Percentiles rank a stretch among this genome's conserved stretches.
phyloP scores from a whole-genome alignment of 2,888 invertebrate genomes.

The Oscheius sp. region DNA sequence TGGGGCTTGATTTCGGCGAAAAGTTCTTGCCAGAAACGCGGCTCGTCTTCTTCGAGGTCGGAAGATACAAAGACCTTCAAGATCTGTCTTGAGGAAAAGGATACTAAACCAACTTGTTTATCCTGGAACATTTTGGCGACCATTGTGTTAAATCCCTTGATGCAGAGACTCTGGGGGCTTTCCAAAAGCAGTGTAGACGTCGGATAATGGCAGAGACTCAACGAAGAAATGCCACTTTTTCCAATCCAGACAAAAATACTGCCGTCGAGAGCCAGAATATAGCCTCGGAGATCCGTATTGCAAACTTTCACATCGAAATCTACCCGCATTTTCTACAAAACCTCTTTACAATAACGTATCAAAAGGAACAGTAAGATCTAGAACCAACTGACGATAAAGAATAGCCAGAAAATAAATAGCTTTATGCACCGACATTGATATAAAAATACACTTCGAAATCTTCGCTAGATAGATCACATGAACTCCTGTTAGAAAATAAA shows the following conservation, averaged over 20 bases:
- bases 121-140: conserved; percentile 27
- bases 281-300: conserved; percentile 42
- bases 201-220: conserved; percentile 50
- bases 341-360: not conserved
- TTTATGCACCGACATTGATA: conserved; percentile 22
- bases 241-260: conserved; percentile 57
- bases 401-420: conserved; percentile 2
- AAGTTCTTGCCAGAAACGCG: conserved; percentile 46
- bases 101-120: conserved; percentile 24
- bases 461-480: conserved; percentile 19
- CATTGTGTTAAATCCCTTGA: conserved; percentile 21
- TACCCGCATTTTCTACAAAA: conserved; percentile 15
- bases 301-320: conserved; percentile 38
- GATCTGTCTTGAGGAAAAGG: not conserved
- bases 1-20: conserved; percentile 41
- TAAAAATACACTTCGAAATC: conserved; percentile 10
- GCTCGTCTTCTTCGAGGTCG: conserved; percentile 52
- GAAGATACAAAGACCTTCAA: conserved; percentile 51
- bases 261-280: conserved; percentile 42
- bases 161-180: conserved; percentile 15
- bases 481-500: not conserved
- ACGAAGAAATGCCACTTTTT: conserved; percentile 40
- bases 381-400: not conserved
- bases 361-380: not conserved
- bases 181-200: conserved; percentile 51